Evolutionary conservation across 2,113 vertebrate species (phyloP), one percentile per base, ranked within the genome.

Genomic region (Chloroceryle aenea): DNA sequence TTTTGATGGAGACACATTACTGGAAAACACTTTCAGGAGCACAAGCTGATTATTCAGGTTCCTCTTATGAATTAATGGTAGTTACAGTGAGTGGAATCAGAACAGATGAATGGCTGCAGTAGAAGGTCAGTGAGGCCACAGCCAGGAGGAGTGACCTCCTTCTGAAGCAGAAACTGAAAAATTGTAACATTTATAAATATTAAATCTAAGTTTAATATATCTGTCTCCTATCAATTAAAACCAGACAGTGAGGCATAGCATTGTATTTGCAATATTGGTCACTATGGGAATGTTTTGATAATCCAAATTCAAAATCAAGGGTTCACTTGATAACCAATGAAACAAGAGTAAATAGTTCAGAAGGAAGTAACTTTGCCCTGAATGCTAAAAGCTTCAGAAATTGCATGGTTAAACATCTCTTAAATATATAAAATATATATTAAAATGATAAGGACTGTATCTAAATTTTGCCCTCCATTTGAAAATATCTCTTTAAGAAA

Each of bases 401-500:
- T 23, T 76, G 7, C 6, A 30, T 42, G 14, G 43, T 25, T 76
- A 50, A 83, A 67, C 76, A 34, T 84, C 15, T 71, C n/a, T 71
- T 55, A 87, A 36, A 56, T 36, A 20, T 30, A 3, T 67, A 21
- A 95, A 94, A 87, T n/a, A 56, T 36, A 20, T 30, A 3, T 67
- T 21, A 95, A 94, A 90, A 68, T 58, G 40, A 55, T 74, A 88
- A 90, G 64, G 21, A 52, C 5, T 4, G 23, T 59, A 50, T 72
- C 76, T 50, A 52, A 52, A 8, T 45, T 63, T 90, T 89, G 88
- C 48, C n/a, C 58, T 85, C 10, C 30, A 21, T 53, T 47, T 86
- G 88, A 92, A 86, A 56, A 19, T 74, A 74, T 73, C 64, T 86
- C 79, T 93, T 93, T 78, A 90, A 95, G 71, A 85, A 34, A 77